Conservation (phyloP, 2,888 invertebrate genomes). For the Sminthurinus aureus region DNA sequence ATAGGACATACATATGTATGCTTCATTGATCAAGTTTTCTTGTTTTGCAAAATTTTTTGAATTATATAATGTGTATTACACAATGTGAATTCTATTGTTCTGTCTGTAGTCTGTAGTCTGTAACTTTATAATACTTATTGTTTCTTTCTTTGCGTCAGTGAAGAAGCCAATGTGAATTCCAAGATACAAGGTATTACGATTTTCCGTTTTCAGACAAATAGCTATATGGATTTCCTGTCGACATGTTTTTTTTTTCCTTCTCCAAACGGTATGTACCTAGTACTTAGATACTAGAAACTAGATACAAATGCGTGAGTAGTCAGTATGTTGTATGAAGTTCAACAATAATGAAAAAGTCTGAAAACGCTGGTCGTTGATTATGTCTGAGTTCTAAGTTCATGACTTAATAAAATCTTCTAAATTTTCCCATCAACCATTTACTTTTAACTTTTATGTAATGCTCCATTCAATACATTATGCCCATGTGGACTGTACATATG, state of each 20-base stretch:
- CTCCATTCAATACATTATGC: neutral
- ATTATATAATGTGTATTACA: too few relatives aligned
- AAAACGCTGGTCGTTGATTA: neutral
- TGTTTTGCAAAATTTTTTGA: too few relatives aligned
- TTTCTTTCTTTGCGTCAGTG: too few relatives aligned
- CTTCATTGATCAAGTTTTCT: too few relatives aligned
- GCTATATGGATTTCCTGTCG: neutral
- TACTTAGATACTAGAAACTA: too few relatives aligned
- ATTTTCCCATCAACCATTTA: slow-evolving; percentile 3
- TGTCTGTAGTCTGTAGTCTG: too few relatives aligned
- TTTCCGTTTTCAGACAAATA: neutral
- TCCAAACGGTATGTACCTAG: neutral
- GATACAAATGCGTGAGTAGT: neutral
- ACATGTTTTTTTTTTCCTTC: neutral
- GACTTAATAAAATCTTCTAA: slow-evolving; percentile 12
- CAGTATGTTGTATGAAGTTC: neutral
- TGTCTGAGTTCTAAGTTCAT: neutral
- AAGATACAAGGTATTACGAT: neutral
- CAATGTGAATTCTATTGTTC: too few relatives aligned
- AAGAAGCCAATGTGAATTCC: neutral
- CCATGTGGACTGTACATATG: neutral
- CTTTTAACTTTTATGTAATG: neutral
- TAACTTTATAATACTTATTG: too few relatives aligned
- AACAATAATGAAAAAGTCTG: neutral
- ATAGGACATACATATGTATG: too few relatives aligned